phyloP scores from a whole-genome alignment of 2,888 invertebrate species.

The Calliphora vomitoria region DNA sequence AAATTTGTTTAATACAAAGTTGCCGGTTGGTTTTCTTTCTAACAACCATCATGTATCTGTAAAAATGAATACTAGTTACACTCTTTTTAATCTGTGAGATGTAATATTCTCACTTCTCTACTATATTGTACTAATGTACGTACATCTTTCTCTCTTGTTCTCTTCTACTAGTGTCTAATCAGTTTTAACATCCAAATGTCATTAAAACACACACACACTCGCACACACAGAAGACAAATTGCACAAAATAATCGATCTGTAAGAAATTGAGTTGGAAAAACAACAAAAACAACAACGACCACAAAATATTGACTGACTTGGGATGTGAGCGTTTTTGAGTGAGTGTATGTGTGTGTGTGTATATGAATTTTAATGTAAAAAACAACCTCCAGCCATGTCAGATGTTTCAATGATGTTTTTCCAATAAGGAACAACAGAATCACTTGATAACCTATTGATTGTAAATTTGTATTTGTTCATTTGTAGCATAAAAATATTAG shows the following conservation, averaged over 20 bases:
- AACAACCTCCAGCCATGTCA: slow-evolving; percentile 2
- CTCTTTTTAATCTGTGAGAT: slow-evolving; percentile 37
- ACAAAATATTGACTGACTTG: neutral
- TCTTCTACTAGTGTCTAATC: slow-evolving; percentile 34
- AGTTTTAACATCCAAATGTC: slow-evolving; percentile 47
- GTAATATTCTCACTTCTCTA: slow-evolving; percentile 2
- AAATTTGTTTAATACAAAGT: slow-evolving; percentile 19
- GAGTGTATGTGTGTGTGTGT: neutral
- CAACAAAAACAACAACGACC: neutral
- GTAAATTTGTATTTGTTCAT: neutral
- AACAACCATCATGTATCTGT: neutral
- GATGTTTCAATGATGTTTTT: slow-evolving; percentile 34
- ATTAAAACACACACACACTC: slow-evolving; percentile 25
- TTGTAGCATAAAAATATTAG: neutral
- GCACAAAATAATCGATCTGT: slow-evolving; percentile 60
- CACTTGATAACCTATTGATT: slow-evolving; percentile 44
- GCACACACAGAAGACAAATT: slow-evolving; percentile 38
- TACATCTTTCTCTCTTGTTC: neutral
- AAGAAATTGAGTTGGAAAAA: slow-evolving; percentile 36
- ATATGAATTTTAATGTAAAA: neutral
- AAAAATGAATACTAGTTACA: slow-evolving; percentile 34
- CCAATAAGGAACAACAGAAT: neutral
- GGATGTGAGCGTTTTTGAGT: neutral
- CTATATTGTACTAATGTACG: neutral
- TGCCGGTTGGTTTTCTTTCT: slow-evolving; percentile 68